phyloP scores from a whole-genome alignment of 1,140 invertebrate species.

The Sinonovacula constricta region DNA sequence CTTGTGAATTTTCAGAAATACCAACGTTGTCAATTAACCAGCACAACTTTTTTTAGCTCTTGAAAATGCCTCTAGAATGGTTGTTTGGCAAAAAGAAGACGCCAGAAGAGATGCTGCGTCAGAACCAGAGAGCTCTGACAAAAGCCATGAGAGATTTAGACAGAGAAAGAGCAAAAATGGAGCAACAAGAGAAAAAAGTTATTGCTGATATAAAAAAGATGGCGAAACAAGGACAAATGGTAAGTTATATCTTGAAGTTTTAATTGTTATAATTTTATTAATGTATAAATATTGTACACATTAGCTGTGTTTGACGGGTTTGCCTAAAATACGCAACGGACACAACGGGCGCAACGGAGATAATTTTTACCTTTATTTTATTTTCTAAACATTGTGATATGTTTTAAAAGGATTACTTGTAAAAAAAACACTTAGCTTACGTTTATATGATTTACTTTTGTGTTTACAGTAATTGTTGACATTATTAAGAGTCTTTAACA shows the following conservation, averaged over 20 bases:
- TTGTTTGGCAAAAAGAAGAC: constrained; percentile 97
- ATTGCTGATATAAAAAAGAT: constrained; percentile 99
- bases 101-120: constrained; percentile 98
- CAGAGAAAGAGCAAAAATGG: constrained; percentile 96
- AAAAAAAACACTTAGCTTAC: too few species aligned
- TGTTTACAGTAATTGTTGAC: too few species aligned
- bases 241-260: constrained; percentile 78
- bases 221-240: constrained; percentile 99
- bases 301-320: not conserved
- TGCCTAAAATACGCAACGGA: not conserved
- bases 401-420: not conserved
- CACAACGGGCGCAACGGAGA: too few species aligned
- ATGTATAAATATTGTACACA: not conserved
- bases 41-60: too few species aligned
- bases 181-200: constrained; percentile 99
- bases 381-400: not conserved
- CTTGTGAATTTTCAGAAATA: too few species aligned
- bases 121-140: constrained; percentile 99
- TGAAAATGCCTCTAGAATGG: constrained; percentile 90
- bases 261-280: too few species aligned
- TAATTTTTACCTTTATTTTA: not conserved
- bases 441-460: too few species aligned
- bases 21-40: too few species aligned
- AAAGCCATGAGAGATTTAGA: constrained; percentile 99
- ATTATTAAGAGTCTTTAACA: too few species aligned